A percentile compares a stretch with the other conserved stretches of the same genome.
Conservation (phyloP, 2,113 vertebrate species). For the Atractosteus spatula region DNA sequence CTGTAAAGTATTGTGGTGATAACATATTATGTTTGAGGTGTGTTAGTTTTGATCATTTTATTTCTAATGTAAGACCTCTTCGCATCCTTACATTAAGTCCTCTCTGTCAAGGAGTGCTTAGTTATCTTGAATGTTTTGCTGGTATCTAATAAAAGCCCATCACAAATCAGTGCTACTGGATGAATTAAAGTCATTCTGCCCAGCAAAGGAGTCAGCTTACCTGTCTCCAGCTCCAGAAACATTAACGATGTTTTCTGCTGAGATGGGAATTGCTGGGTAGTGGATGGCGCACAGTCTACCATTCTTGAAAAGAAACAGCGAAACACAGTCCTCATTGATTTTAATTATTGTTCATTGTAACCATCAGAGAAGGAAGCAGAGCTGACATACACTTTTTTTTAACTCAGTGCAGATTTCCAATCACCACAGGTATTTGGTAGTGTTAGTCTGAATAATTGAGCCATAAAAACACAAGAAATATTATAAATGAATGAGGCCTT, state of each 20-base stretch:
- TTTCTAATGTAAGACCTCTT: too few species aligned
- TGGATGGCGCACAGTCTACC: slow-evolving; percentile 68
- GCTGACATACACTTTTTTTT: neutral
- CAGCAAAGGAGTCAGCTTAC: slow-evolving; percentile 40
- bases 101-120: too few species aligned
- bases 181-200: too few species aligned
- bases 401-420: neutral
- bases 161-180: too few species aligned
- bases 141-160: too few species aligned
- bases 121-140: too few species aligned
- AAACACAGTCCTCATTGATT: neutral
- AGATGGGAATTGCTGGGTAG: slow-evolving; percentile 68
- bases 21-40: too few species aligned
- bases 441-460: neutral
- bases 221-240: slow-evolving; percentile 90
- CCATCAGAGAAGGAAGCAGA: neutral
- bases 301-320: slow-evolving; percentile 47
- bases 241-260: slow-evolving; percentile 67
- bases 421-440: neutral
- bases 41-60: too few species aligned
- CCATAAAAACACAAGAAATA: neutral
- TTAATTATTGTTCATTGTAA: neutral
- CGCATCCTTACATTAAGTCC: too few species aligned
- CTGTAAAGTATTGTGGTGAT: too few species aligned
- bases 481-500: too few species aligned